Evolutionary conservation across 2,888 invertebrate genomes (phyloP), one percentile per base, ranked within the genome.

Genomic region (Drosophila stalkeri): DNA sequence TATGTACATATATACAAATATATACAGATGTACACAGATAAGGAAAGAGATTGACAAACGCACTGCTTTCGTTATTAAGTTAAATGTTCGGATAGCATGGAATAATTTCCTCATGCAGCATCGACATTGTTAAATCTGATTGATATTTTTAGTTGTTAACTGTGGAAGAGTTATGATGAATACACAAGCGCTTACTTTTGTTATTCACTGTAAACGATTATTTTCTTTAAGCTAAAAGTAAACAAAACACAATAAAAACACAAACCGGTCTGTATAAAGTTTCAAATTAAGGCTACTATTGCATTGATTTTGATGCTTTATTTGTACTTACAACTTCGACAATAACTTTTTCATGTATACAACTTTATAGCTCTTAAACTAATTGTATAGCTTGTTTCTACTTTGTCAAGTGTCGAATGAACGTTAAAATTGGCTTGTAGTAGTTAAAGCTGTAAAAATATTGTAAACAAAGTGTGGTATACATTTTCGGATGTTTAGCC

Each of bases 131-230:
- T 88, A 81, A 16, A 65, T 49, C 49, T 49, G 60, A 60, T 68
- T 80, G 86, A 87, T 87, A 85, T 85, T 85, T 82, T 76, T 79
- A 81, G 82, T 66, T 81, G 72, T 75, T 84, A 85, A 57, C 68
- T 79, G 52, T 80, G 72, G 59, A 49, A 65, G 57, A 72, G 57
- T 69, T 39, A 65, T 52, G 65, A 70, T 46, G 49, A 52, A 68
- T 41, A 66, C 60, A 64, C 60, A 74, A 75, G 63, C 56, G 70
- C 69, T 63, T 82, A 67, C 51, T 61, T 78, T 81, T 83, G 86
- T 83, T 88, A 80, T 80, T 77, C 71, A 80, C 63, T 72, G 31
- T 70, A 69, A 82, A 68, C 77, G 80, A 86, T 79, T 75, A 81
- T 73, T 66, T 67, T 70, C 64, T 69, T 59, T 80, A 85, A 88